Evolutionary conservation across 2,888 invertebrate genomes (phyloP), one percentile per base, ranked within the genome.

Genomic region (Mechanitis messenoides): DNA sequence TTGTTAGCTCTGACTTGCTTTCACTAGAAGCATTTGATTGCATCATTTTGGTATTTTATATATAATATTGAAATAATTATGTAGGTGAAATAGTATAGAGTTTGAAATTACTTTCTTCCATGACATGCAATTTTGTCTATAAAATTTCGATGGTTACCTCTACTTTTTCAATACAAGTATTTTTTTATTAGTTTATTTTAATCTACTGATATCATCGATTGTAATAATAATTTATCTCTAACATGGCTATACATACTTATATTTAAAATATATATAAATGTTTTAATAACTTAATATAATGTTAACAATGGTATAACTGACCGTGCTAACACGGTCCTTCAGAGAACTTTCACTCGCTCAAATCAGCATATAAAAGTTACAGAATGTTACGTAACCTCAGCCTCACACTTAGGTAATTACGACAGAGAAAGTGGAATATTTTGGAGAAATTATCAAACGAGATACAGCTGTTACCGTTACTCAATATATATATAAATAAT

Each of bases 391-490:
- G 72, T 79, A 82, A 33, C 64, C 61, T 58, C 63, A 61, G 69
- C 67, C 69, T 70, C 69, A 72, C 76, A 74, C 71, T 72, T 73
- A 70, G 73, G 80, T 83, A 84, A 85, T 85, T 85, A 81, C 78
- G 62, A 63, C 65, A 70, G 88, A 80, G 88, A 88, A 89, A 89
- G 88, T 84, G 76, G 80, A 84, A 81, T 78, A 84, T 85, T 86
- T 85, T 79, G 82, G 76, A 78, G 77, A 81, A 82, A 81, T 85
- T 77, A 85, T 85, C 78, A 77, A 82, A 76, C 74, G 74, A 72
- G 68, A 35, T 35, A 67, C 68, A 64, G 71, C 75, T 61, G 64
- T 68, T 80, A 81, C 79, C 20, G 20, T 20, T 20, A 20, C 20
- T 20, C 20, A 20, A 20, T 20, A 20, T 20, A 20, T 20, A 20